phyloP scores from a whole-genome alignment of 35 echinoderm and acorn worm genomes.

The Heliocidaris erythrogramma region DNA sequence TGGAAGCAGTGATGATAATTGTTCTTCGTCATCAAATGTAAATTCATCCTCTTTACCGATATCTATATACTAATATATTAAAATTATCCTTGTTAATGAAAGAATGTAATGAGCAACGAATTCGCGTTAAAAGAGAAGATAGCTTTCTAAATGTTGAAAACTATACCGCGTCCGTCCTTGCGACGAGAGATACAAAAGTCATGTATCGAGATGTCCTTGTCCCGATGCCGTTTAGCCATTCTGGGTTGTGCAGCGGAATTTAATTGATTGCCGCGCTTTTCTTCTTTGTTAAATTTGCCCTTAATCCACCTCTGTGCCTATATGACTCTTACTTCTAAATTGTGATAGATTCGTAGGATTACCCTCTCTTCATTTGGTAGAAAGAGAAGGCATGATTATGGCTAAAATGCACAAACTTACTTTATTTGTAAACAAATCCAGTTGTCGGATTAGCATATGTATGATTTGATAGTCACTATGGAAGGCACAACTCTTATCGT shows the following conservation, averaged over 20 bases:
- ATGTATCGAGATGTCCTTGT: neutral
- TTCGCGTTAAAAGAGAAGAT: neutral
- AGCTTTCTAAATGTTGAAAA: neutral
- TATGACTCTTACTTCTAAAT: neutral
- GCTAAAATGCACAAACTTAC: neutral
- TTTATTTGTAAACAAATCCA: neutral
- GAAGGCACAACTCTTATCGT: neutral
- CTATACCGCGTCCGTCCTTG: neutral
- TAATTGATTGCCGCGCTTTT: conserved; percentile 16
- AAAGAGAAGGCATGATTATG: neutral
- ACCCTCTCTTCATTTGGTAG: neutral
- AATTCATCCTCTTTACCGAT: too few relatives aligned
- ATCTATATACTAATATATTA: too few relatives aligned
- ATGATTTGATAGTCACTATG: neutral
- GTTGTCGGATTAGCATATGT: neutral
- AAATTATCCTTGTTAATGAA: too few relatives aligned
- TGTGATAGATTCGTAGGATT: neutral
- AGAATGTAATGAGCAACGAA: too few relatives aligned
- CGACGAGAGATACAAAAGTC: neutral
- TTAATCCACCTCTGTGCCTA: neutral
- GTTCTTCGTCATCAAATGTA: too few relatives aligned
- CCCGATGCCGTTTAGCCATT: neutral
- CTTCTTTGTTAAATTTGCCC: neutral
- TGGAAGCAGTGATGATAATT: too few relatives aligned
- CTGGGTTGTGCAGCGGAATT: neutral